A percentile compares a stretch with the other conserved stretches of the same genome.
Conservation (phyloP, 2,888 invertebrate species). For the Acleris laterana region DNA sequence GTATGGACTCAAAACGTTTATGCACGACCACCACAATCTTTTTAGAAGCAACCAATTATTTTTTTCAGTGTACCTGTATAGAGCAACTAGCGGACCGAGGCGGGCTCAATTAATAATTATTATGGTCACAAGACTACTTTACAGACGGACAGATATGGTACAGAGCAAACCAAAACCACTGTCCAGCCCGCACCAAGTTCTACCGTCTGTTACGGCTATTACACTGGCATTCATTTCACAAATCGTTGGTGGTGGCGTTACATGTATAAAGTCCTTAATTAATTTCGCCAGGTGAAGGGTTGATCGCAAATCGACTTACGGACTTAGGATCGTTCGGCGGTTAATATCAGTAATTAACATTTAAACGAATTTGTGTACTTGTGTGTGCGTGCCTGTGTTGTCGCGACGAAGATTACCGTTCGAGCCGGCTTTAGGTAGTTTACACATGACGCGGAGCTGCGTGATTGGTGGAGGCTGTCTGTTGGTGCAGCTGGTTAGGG, state of each 20-base stretch:
- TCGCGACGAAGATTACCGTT: slow-evolving; percentile 64
- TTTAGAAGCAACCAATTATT: too few species aligned
- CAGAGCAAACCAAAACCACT: too few species aligned
- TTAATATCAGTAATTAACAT: slow-evolving; percentile 40
- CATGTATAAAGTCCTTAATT: slow-evolving; percentile 11
- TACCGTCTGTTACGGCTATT: too few species aligned
- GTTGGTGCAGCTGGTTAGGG: slow-evolving; percentile 7
- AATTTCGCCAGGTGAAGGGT: slow-evolving; percentile 20
- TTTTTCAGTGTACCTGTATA: too few species aligned
- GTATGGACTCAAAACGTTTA: too few species aligned
- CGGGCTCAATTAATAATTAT: too few species aligned
- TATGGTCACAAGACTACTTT: too few species aligned
- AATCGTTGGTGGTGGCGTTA: slow-evolving; percentile 7
- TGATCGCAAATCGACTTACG: slow-evolving; percentile 31
- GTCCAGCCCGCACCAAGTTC: too few species aligned
- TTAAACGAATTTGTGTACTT: slow-evolving; percentile 41
- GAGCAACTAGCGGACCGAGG: too few species aligned
- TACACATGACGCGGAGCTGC: slow-evolving; percentile 64
- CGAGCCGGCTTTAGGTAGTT: slow-evolving; percentile 68
- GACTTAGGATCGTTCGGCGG: slow-evolving; percentile 29
- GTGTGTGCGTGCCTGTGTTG: slow-evolving; percentile 61
- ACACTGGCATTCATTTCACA: slow-evolving; percentile 1
- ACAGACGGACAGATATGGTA: too few species aligned
- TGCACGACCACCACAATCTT: too few species aligned
- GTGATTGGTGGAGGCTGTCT: slow-evolving; percentile 60